Evolutionary conservation across 2,113 vertebrate genomes (phyloP).

Genomic region (Meriones unguiculatus): DNA sequence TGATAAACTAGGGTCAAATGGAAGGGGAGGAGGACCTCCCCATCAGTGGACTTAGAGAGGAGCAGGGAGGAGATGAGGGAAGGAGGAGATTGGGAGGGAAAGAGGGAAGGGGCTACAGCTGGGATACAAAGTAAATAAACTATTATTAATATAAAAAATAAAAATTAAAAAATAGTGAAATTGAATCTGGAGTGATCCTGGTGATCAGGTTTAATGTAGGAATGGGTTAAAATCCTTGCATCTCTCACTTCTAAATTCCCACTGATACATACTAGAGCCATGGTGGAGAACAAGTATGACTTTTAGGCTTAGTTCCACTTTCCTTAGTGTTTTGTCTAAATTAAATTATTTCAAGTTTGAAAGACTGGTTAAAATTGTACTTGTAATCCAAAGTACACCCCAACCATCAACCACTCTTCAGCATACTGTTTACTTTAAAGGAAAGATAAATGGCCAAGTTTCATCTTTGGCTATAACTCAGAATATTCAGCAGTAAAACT

Average conservation of each 20-base stretch:
- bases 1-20: too few relatives aligned
- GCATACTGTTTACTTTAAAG: neutral
- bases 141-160: too few relatives aligned
- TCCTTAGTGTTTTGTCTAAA: conserved; percentile 51
- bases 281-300: neutral
- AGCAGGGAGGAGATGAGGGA: too few relatives aligned
- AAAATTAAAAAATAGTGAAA: neutral
- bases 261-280: neutral
- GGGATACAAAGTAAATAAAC: too few relatives aligned
- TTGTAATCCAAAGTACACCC: conserved; percentile 29
- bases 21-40: too few relatives aligned
- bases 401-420: neutral
- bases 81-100: too few relatives aligned
- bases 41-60: too few relatives aligned
- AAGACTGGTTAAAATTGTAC: conserved; percentile 35
- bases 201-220: conserved; percentile 55
- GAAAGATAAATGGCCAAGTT: conserved; percentile 43
- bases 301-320: conserved; percentile 48
- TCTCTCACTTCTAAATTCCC: conserved; percentile 55
- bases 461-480: conserved; percentile 47
- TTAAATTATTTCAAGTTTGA: conserved; percentile 55
- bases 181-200: conserved; percentile 58
- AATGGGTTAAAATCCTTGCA: conserved; percentile 42
- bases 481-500: conserved; percentile 36
- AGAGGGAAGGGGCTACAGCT: too few relatives aligned